Percentiles rank a stretch among this genome's conserved stretches.
Evolutionary conservation across 92 coral and sea anemone species (phyloP).

Genomic region (Nematostella vectensis): DNA sequence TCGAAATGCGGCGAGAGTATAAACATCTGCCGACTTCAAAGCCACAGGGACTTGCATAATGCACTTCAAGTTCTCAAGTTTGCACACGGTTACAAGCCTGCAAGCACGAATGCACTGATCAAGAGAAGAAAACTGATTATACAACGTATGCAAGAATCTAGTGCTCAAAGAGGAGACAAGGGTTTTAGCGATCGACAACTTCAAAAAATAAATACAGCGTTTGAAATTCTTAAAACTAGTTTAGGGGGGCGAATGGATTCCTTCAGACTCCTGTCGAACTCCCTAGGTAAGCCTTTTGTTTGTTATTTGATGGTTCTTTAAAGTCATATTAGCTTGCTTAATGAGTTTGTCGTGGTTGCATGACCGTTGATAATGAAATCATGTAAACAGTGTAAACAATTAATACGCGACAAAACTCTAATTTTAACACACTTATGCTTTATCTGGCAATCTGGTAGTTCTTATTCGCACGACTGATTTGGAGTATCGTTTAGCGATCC

Average conservation of each 20-base stretch:
- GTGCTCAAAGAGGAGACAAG: conserved; percentile 15
- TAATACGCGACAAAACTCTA: no score
- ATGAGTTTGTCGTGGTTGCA: no score
- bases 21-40: conserved; percentile 57
- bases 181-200: conserved; percentile 37
- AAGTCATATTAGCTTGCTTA: no score
- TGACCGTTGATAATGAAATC: no score
- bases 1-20: conserved; percentile 63
- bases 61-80: conserved; percentile 76
- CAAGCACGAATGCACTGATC: conserved; percentile 36
- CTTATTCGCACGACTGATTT: no score
- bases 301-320: no score
- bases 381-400: no score
- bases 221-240: conserved; percentile 64
- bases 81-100: conserved; percentile 45
- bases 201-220: conserved; percentile 74
- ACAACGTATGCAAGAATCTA: conserved; percentile 52
- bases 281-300: conserved; percentile 25
- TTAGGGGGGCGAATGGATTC: conserved; percentile 41
- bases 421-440: no score
- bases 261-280: conserved; percentile 8
- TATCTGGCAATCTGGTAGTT: no score
- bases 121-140: conserved; percentile 50
- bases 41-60: conserved; percentile 72
- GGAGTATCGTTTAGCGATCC: no score